A percentile compares a stretch with the other conserved stretches of the same genome.
Conservation (phyloP, 2,113 vertebrate species). For the Leucopternis melanops region DNA sequence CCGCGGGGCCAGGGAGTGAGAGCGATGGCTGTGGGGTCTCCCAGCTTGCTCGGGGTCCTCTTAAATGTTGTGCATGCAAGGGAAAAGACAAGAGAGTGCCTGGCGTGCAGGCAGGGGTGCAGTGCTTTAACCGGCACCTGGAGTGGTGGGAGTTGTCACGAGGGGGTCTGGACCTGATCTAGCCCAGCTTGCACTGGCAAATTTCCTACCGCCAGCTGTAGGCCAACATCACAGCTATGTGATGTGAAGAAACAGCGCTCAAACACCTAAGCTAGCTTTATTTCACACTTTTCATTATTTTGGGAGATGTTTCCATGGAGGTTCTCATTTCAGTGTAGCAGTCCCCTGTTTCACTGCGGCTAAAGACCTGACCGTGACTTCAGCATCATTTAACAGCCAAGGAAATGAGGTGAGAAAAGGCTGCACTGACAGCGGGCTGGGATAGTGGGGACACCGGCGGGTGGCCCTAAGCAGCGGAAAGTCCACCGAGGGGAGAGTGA, state of each 20-base stretch:
- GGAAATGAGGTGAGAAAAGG: background rate
- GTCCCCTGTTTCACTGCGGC: background rate
- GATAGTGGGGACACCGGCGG: background rate
- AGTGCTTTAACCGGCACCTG: background rate
- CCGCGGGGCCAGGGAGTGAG: background rate
- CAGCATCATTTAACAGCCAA: background rate
- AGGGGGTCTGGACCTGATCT: background rate
- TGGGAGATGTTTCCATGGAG: background rate
- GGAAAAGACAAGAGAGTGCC: background rate
- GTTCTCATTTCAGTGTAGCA: background rate
- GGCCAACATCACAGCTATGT: background rate
- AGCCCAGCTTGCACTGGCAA: background rate
- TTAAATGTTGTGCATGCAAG: background rate
- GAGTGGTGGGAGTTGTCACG: background rate
- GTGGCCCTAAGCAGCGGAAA: background rate
- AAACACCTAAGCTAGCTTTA: background rate
- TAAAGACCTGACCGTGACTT: background rate
- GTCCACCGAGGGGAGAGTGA: background rate
- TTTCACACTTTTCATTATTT: background rate
- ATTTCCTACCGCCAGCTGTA: background rate
- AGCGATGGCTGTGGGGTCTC: background rate
- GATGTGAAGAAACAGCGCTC: background rate
- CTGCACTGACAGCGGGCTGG: background rate
- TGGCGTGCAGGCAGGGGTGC: background rate
- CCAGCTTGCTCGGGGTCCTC: background rate